These are phyloP conservation scores for Parnassius glacialis DNA, from an alignment of 2,888 invertebrate species.

Conservation along the genomic window DNA sequence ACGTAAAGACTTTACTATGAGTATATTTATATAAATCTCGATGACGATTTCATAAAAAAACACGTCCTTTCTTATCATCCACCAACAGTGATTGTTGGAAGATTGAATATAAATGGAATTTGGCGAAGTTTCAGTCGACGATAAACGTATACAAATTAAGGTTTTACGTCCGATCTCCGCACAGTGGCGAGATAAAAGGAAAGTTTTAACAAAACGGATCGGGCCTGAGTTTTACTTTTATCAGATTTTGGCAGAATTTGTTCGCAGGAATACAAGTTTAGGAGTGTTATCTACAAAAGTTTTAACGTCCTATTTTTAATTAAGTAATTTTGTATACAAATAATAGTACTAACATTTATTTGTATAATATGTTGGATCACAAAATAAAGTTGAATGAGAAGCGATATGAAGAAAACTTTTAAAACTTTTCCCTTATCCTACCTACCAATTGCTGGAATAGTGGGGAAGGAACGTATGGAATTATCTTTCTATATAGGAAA, in stretches of 20 bases:
- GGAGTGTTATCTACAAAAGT: slow-evolving; percentile 37
- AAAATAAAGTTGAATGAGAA: too few relatives aligned
- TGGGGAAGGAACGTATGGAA: too few relatives aligned
- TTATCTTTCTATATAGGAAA: too few relatives aligned
- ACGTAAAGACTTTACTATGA: too few relatives aligned
- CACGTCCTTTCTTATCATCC: slow-evolving; percentile 39
- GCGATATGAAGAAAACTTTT: too few relatives aligned
- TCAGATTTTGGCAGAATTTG: slow-evolving; percentile 45
- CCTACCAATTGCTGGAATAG: too few relatives aligned
- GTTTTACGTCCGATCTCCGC: slow-evolving; percentile 41
- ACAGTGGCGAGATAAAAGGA: slow-evolving; percentile 51
- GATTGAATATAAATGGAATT: slow-evolving; percentile 57
- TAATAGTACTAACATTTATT: too few relatives aligned
- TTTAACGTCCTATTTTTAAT: slow-evolving; percentile 36
- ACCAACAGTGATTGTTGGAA: slow-evolving; percentile 44
- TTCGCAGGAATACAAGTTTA: slow-evolving; percentile 40
- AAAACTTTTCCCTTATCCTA: too few relatives aligned
- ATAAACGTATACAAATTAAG: slow-evolving; percentile 58
- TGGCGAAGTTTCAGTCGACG: slow-evolving; percentile 45
- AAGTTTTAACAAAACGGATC: slow-evolving; percentile 57
- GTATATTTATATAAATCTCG: too few relatives aligned
- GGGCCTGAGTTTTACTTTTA: slow-evolving; percentile 47
- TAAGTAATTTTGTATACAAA: slow-evolving; percentile 35
- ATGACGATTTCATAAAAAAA: slow-evolving; percentile 24
- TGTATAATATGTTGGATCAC: too few relatives aligned